These are phyloP conservation scores for Drosophila sp. DNA, from an alignment of 1,140 invertebrate genomes.

Conservation along the genomic window DNA sequence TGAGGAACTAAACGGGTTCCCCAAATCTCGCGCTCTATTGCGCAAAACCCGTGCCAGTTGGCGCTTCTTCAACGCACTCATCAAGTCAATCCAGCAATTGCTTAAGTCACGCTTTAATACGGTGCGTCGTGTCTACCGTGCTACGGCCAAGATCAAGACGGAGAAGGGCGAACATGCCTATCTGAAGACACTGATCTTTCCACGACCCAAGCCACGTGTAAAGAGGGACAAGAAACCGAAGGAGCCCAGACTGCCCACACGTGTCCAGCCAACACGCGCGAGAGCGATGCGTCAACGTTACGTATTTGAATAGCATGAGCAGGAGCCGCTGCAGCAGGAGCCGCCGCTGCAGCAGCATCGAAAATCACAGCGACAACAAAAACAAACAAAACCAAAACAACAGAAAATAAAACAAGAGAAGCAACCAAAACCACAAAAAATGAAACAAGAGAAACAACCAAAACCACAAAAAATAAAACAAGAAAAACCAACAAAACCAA, in stretches of 20 bases:
- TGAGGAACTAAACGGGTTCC: constrained; percentile 43
- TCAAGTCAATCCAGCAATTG: constrained; percentile 53
- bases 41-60: constrained; percentile 59
- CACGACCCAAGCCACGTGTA: constrained; percentile 37
- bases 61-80: constrained; percentile 53
- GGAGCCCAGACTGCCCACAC: constrained; percentile 52
- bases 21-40: constrained; percentile 20
- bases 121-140: constrained; percentile 49
- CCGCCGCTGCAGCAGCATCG: background rate
- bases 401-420: constrained; percentile 36
- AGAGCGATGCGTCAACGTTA: constrained; percentile 61
- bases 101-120: constrained; percentile 59
- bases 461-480: background rate
- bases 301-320: constrained; percentile 59
- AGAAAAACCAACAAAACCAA: background rate
- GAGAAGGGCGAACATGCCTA: constrained; percentile 51
- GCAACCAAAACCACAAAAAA: background rate
- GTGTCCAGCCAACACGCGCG: constrained; percentile 63
- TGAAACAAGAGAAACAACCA: background rate
- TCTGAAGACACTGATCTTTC: constrained; percentile 48
- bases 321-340: constrained; percentile 4
- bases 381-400: background rate
- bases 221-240: constrained; percentile 27
- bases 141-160: constrained; percentile 39
- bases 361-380: constrained; percentile 4